Evolutionary conservation across 2,888 invertebrate species (phyloP), one percentile per base, ranked within the genome.

Genomic region (Acanthosoma haemorrhoidale): DNA sequence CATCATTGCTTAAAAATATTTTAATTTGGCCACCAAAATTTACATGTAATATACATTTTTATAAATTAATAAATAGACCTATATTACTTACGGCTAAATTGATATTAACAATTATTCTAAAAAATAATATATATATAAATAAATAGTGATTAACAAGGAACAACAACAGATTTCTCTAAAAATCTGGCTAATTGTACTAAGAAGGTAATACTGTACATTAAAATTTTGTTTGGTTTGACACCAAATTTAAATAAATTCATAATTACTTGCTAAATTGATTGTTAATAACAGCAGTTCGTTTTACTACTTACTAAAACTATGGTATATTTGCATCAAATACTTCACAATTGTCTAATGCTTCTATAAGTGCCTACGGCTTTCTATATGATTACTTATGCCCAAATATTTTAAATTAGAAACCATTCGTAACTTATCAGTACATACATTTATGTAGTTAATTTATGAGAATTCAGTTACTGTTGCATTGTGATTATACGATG

Each of bases 91-190:
- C 29, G n/a, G 41, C 13, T 39, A 64, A 29, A 41, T 41, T 5
- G 15, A 21, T 41, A 64, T 64, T 41, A 21, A 64, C 39, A 39
- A 57, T 29, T 3, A 15, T 25, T 64, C 25, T 38, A 34, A 36
- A 4, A 41, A 15, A 25, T 29, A 41, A 29, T 61, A 32, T 61
- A 61, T 61, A 15, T 41, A 9, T 41, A 61, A 61, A 61, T 41
- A 41, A 64, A 64, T 64, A 64, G 41, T 25, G 38, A 64, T 41
- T 64, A 64, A 64, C 64, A 64, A 64, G 64, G 64, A 64, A 64
- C 64, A 39, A 39, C 64, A 64, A 41, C 64, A 64, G 64, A 64
- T 31, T 64, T 61, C 41, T 29, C 25, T 18, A 64, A 41, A 64
- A 64, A 64, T 41, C 64, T 41, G 64, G 39, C 38, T 64, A 64